A percentile compares a stretch with the other conserved stretches of the same genome.
phyloP scores from a whole-genome alignment of 2,113 vertebrate genomes.

The Piliocolobus tephrosceles region DNA sequence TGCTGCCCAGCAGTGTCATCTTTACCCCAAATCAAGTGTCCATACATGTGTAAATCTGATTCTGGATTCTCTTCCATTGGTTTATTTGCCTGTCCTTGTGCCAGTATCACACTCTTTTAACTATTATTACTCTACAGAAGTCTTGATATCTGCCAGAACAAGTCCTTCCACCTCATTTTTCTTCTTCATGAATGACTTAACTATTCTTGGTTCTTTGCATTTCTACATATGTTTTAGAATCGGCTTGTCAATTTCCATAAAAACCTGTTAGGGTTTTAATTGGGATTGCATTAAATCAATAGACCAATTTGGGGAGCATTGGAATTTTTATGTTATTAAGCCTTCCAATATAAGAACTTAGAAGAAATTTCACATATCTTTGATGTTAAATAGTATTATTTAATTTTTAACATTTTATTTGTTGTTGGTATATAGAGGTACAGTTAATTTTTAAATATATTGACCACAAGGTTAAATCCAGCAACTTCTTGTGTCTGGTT shows the following conservation, averaged over 20 bases:
- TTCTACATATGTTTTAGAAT: constrained; percentile 5
- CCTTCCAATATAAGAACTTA: not conserved
- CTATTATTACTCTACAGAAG: not conserved
- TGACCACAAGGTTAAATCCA: not conserved
- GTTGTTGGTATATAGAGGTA: not conserved
- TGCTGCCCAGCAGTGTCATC: not conserved
- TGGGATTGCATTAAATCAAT: not conserved
- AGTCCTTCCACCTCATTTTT: not conserved
- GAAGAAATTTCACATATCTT: not conserved
- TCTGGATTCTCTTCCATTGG: not conserved
- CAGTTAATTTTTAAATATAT: not conserved
- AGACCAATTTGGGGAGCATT: not conserved
- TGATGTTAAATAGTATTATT: not conserved
- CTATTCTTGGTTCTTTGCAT: not conserved
- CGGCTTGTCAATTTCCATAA: not conserved
- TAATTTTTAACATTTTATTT: not conserved
- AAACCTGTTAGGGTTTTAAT: not conserved
- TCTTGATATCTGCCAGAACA: not conserved
- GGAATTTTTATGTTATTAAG: constrained; percentile 29
- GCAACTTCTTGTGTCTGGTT: not conserved
- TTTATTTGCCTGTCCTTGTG: not conserved
- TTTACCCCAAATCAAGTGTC: not conserved
- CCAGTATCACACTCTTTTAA: not conserved
- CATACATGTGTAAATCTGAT: not conserved
- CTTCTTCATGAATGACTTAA: not conserved